Evolutionary conservation across 1,140 invertebrate genomes (phyloP).

Genomic region (Spodoptera litura): DNA sequence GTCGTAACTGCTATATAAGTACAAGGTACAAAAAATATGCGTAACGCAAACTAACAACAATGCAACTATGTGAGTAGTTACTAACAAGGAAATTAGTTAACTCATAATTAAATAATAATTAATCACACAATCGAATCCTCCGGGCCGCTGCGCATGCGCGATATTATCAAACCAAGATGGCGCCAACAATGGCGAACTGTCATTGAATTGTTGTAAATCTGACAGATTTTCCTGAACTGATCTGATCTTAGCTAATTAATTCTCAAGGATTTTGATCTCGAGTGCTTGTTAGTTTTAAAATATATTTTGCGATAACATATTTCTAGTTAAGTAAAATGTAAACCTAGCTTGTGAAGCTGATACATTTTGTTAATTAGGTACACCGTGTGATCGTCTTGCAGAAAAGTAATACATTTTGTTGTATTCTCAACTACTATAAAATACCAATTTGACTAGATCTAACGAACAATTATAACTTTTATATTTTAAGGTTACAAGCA

Average conservation of each 20-base stretch:
- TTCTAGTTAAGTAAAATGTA: too few species aligned
- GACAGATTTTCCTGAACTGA: conserved; percentile 42
- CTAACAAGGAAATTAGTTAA: conserved; percentile 51
- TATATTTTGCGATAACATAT: background rate
- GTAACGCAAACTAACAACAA: conserved; percentile 22
- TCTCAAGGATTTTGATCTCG: conserved; percentile 37
- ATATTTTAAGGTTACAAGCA: too few species aligned
- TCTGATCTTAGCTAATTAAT: conserved; percentile 35
- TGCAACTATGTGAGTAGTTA: conserved; percentile 11
- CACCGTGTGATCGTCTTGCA: background rate
- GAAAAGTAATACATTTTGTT: too few species aligned
- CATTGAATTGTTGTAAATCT: conserved; percentile 42
- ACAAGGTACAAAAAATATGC: conserved; percentile 2
- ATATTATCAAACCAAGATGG: conserved; percentile 29
- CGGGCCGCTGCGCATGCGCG: conserved; percentile 20
- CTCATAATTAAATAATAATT: conserved; percentile 28
- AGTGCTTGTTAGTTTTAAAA: background rate
- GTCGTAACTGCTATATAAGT: conserved; percentile 16
- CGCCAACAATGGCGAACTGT: conserved; percentile 22
- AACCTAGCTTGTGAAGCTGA: too few species aligned
- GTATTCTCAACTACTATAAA: too few species aligned
- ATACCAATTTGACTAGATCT: too few species aligned
- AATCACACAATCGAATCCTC: conserved; percentile 26
- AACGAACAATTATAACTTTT: too few species aligned
- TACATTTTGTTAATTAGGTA: background rate